Evolutionary conservation across 2,888 invertebrate species (phyloP), one percentile per base, ranked within the genome.

Genomic region (Cyaniris semiargus): DNA sequence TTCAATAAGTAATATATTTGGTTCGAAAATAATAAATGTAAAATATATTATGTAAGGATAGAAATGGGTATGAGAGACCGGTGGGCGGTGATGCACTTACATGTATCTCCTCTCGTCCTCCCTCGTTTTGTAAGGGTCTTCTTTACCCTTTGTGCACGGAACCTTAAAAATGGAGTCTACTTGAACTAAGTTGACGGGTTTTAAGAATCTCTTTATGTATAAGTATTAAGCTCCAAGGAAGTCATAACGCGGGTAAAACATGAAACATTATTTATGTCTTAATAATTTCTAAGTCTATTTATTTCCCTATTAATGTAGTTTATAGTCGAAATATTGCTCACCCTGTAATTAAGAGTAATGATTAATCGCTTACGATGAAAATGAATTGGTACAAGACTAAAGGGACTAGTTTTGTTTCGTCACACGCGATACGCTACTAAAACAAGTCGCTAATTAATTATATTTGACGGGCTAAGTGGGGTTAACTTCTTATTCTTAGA

Each of bases 381-480:
- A 27, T 27, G 31, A 66, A 66, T 60, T 66, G 31, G 7, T 27
- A 31, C 18, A 31, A 15, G 18, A 66, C 27, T 27, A 66, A 27
- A 27, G 27, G 13, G 66, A 66, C 27, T 23, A 10, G 60, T 23
- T 23, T 60, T 21, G 23, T 60, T 60, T 10, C 10, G 66, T 15
- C 66, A 66, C 66, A 66, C 66, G 66, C 66, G 66, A 66, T 66
- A 66, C 66, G 18, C 66, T 66, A 66, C 15, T 66, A 15, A 66
- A 66, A 66, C 66, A 66, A 27, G 66, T 66, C 27, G 31, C 23
- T 18, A 66, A 31, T 66, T 66, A 66, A 27, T 66, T 66, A 66
- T 66, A 31, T 66, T 66, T 66, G 66, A 66, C 66, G 15, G 66
- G 66, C 27, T 66, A 66, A 31, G 31, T 66, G 27, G 66, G 66